Conservation (phyloP, 2,113 vertebrate species). For the Tragelaphus imberbis region DNA sequence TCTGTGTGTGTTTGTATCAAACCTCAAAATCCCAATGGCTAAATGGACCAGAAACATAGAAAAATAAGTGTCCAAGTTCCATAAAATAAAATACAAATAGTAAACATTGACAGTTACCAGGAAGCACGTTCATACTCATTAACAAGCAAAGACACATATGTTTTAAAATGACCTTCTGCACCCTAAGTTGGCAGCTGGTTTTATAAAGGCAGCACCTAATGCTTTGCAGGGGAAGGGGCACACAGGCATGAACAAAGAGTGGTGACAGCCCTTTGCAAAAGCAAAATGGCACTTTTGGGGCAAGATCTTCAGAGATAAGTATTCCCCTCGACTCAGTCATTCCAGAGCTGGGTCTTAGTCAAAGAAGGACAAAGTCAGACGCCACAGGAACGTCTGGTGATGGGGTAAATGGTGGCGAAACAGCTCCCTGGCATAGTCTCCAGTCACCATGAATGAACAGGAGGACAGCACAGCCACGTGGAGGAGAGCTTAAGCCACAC, state of each 20-base stretch:
- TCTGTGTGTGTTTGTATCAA: neutral
- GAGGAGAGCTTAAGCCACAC: too few relatives aligned
- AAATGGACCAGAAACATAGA: neutral
- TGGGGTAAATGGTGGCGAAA: neutral
- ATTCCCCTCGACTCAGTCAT: neutral
- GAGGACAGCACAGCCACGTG: neutral
- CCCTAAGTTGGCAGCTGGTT: neutral
- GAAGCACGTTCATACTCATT: neutral
- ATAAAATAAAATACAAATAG: neutral
- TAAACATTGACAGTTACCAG: neutral
- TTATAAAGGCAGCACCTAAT: neutral
- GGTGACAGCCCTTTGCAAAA: neutral
- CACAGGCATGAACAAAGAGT: neutral
- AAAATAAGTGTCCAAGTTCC: neutral
- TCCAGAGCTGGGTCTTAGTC: neutral
- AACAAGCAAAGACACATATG: neutral
- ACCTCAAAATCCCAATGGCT: neutral
- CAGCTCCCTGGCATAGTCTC: neutral
- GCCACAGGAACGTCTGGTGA: neutral
- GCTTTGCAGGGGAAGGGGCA: neutral
- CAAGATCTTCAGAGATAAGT: neutral
- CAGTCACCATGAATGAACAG: neutral
- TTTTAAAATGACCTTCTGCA: neutral
- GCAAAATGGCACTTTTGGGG: neutral
- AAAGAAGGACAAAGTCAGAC: neutral